These are phyloP conservation scores for Scolanthus callimorphus DNA, from an alignment of 92 coral and sea anemone genomes.

Conservation along the genomic window DNA sequence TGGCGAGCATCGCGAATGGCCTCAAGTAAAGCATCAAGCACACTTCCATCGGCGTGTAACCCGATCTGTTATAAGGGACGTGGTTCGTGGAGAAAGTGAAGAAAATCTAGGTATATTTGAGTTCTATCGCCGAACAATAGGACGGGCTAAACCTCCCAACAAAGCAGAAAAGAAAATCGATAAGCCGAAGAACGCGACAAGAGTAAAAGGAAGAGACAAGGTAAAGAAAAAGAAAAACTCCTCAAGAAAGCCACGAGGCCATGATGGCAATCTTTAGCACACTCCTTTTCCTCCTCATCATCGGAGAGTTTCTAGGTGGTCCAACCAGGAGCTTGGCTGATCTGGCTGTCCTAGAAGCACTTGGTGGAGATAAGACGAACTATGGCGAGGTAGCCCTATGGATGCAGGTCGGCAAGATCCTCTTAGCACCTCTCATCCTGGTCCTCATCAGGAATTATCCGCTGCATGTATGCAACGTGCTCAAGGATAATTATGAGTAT, in stretches of 20 bases:
- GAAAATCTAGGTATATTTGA: constrained; percentile 20
- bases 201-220: constrained; percentile 3
- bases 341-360: constrained; percentile 20
- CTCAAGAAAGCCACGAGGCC: constrained; percentile 32
- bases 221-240: constrained; percentile 18
- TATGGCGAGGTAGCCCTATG: constrained; percentile 36
- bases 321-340: constrained; percentile 25
- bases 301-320: constrained; percentile 21
- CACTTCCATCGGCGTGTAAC: constrained; percentile 3
- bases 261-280: constrained; percentile 21
- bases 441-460: constrained; percentile 26
- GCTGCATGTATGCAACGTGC: constrained; percentile 10
- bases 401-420: constrained; percentile 44
- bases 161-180: not conserved
- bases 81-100: too few species aligned
- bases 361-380: constrained; percentile 15
- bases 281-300: constrained; percentile 15
- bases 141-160: not conserved
- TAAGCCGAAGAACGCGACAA: not conserved
- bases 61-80: constrained; percentile 16
- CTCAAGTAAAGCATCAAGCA: not conserved
- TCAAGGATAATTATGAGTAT: constrained; percentile 21
- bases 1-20: not conserved
- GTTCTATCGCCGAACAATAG: constrained; percentile 19
- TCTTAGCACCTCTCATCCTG: constrained; percentile 21